Conservation (phyloP, 1,140 invertebrate species). For the Brachionus rubens region DNA sequence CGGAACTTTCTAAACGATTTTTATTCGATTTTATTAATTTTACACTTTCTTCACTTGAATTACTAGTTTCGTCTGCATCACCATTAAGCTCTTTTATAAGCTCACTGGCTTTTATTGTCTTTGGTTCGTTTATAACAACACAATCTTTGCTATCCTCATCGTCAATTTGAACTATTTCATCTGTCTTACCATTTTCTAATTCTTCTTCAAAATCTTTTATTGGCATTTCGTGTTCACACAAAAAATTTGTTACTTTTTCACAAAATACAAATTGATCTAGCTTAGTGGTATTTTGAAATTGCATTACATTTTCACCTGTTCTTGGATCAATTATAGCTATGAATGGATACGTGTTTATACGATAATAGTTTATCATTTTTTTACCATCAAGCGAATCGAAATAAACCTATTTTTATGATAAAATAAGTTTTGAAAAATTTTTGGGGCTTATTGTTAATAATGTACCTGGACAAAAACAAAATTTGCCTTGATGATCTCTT, state of each 20-base stretch:
- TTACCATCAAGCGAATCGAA: conserved; percentile 69
- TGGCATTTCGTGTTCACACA: conserved; percentile 28
- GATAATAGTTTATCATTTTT: conserved; percentile 71
- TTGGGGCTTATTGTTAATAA: too few relatives aligned
- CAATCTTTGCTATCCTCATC: neutral
- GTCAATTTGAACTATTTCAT: neutral
- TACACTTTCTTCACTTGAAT: conserved; percentile 8
- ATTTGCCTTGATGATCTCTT: conserved; percentile 43
- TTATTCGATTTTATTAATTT: neutral
- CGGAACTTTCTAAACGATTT: conserved; percentile 8
- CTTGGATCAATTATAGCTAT: conserved; percentile 72
- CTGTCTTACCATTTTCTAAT: neutral
- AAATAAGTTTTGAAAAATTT: too few relatives aligned
- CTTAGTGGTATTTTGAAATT: conserved; percentile 46
- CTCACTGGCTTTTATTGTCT: conserved; percentile 18
- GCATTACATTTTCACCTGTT: conserved; percentile 63
- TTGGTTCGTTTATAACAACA: neutral
- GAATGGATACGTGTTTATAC: conserved; percentile 69
- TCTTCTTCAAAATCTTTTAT: neutral
- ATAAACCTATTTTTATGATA: too few relatives aligned
- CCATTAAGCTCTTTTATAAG: conserved; percentile 19
- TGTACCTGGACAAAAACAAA: conserved; percentile 55
- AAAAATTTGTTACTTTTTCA: conserved; percentile 43
- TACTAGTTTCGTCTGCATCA: neutral
- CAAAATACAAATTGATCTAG: conserved; percentile 43